These are phyloP conservation scores for Stenopsyche tienmushanensis DNA, from an alignment of 1,140 invertebrate species.

Conservation along the genomic window DNA sequence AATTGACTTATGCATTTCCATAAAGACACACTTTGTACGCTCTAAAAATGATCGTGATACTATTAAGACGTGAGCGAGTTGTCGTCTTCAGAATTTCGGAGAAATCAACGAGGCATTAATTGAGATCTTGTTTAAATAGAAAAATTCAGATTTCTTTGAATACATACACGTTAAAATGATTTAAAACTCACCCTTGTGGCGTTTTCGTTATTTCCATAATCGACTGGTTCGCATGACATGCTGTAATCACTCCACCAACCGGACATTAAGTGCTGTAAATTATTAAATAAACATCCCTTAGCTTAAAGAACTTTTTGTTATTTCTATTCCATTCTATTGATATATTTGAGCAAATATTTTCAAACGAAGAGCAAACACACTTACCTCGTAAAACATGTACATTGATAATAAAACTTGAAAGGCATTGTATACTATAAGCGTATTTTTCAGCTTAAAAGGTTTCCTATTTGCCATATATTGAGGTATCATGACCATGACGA, in stretches of 20 bases:
- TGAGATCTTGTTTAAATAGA: background rate
- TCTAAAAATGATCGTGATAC: slow-evolving; percentile 21
- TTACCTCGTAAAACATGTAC: slow-evolving; percentile 89
- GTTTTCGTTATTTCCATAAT: slow-evolving; percentile 81
- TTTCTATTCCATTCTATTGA: background rate
- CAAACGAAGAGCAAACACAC: slow-evolving; percentile 32
- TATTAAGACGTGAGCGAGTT: background rate
- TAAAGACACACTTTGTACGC: slow-evolving; percentile 28
- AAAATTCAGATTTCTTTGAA: background rate
- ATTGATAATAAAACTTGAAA: slow-evolving; percentile 82
- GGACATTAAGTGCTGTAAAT: slow-evolving; percentile 76
- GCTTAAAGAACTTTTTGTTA: background rate
- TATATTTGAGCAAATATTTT: slow-evolving; percentile 7
- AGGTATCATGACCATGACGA: slow-evolving; percentile 80
- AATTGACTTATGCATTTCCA: too few relatives aligned
- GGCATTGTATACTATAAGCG: slow-evolving; percentile 88
- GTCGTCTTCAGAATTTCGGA: background rate
- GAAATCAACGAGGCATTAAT: slow-evolving; percentile 1
- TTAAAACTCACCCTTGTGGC: slow-evolving; percentile 72
- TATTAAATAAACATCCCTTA: slow-evolving; percentile 5
- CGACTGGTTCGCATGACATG: slow-evolving; percentile 89
- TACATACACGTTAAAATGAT: background rate
- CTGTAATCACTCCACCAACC: slow-evolving; percentile 88
- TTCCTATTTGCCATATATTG: slow-evolving; percentile 84
- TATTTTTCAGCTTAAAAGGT: slow-evolving; percentile 77